Evolutionary conservation across 2,888 invertebrate species (phyloP), one percentile per base, ranked within the genome.

Genomic region (Diaperis boleti): DNA sequence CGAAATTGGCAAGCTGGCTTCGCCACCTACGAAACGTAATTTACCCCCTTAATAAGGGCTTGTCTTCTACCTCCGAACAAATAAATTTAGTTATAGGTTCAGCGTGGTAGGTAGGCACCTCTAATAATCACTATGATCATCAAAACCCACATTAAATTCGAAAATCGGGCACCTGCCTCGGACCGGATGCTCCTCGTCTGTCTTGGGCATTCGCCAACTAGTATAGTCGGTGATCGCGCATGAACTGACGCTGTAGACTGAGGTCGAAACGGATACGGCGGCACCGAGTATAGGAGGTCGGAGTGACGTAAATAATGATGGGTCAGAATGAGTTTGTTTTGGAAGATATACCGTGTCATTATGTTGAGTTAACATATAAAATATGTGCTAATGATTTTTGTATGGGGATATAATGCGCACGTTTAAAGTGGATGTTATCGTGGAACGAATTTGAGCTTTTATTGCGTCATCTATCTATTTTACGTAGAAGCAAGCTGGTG

Each of bases 381-480:
- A 61, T 56, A 56, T 62, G 62, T 62, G 62, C 62, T 62, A 62
- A 62, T 62, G 56, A 62, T 62, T 62, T 56, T 62, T 62, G 49
- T 62, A 62, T 62, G 62, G 50, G 62, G 18, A 62, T 42, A 55
- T 62, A 62, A 62, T 62, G 45, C 44, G 37, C 41, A 44, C 55
- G 55, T 52, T 52, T 52, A 49, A 35, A 15, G n/a, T 14, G 35
- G 31, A 49, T 35, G 31, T 49, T 49, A 49, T 49, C 49, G 2
- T 6, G 26, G 26, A n/a, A n/a, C n/a, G n/a, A n/a, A n/a, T n/a
- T n/a, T n/a, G n/a, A n/a, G n/a, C n/a, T n/a, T n/a, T n/a, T n/a
- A n/a, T n/a, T n/a, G n/a, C n/a, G n/a, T n/a, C n/a, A n/a, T n/a
- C n/a, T n/a, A n/a, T n/a, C n/a, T n/a, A n/a, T n/a, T n/a, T n/a